Base-by-base conservation (phyloP, 2,113 vertebrate species). In the Anser brachyrhynchus region DNA sequence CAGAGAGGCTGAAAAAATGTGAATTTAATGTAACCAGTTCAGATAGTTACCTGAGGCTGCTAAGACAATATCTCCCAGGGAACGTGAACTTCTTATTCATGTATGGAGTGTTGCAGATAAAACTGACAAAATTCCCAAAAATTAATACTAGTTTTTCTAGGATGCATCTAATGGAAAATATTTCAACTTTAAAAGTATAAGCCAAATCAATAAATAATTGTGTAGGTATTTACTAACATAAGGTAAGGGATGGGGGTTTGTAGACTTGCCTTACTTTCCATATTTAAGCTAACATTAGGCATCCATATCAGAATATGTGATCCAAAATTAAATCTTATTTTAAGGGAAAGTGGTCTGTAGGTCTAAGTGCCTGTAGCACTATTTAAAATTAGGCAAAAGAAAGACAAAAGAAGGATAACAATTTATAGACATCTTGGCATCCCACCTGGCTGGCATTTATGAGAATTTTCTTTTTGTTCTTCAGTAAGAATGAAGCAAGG, bases 321-420 rank as follows among this genome's bases (percentile, higher is more conserved):
- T 43, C 11, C 17, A 51, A 58, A 77, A 25, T 22, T 71, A 49
- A 62, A 54, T 43, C 31, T 82, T 19, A 15, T 73, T 0, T 46
- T 81, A 31, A 71, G 14, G 17, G 31, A 43, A 80, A 15, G 29
- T 58, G 15, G 3, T 80, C 54, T 76, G 9, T 57, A 62, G 29
- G 21, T 70, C 17, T 52, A 28, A 15, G 4, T 74, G n/a, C 10
- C 3, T 72, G 21, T 44, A n/a, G 13, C 13, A 33, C 51, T 69
- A 35, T 26, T 69, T 61, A 69, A 52, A 82, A 69, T 1, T 12
- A 59, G 43, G 10, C 6, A 51, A 43, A 54, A 70, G 39, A 75
- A 35, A n/a, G 2, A 4, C 6, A 6, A 0, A 2, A 20, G 29
- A 4, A 91, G 37, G 8, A n/a, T 41, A 14, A 8, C 10, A 64